Evolutionary conservation across 2,113 vertebrate genomes (phyloP).

Genomic region (Rhinolophus ferrumequinum): DNA sequence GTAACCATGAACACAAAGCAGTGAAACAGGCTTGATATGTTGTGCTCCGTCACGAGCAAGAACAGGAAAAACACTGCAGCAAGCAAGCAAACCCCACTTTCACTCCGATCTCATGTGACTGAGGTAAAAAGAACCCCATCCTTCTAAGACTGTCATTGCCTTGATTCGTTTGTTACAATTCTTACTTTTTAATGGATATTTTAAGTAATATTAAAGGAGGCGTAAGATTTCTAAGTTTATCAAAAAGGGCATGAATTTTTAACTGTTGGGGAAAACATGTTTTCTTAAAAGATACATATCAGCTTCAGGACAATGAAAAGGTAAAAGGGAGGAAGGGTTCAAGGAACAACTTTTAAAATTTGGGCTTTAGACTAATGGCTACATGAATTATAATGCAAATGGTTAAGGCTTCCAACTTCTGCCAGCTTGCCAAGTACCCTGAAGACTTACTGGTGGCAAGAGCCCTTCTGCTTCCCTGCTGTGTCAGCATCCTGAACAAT

Average conservation of each 20-base stretch:
- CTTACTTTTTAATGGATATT: constrained; percentile 44
- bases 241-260: neutral
- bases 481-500: neutral
- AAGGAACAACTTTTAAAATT: constrained; percentile 64
- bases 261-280: neutral
- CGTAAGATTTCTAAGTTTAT: constrained; percentile 27
- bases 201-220: constrained; percentile 43
- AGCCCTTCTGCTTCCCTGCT: neutral
- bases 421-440: constrained; percentile 50
- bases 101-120: neutral
- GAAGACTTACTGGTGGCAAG: constrained; percentile 49
- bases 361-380: constrained; percentile 57
- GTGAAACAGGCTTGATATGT: neutral
- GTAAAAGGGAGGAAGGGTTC: constrained; percentile 40
- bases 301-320: constrained; percentile 44
- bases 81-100: neutral
- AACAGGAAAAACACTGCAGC: neutral
- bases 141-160: neutral
- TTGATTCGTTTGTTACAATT: constrained; percentile 4
- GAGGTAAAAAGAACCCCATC: neutral
- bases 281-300: constrained; percentile 50
- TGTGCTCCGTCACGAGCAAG: neutral
- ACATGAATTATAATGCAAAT: constrained; percentile 76
- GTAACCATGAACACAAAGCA: constrained; percentile 30
- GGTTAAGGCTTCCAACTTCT: constrained; percentile 43